Evolutionary conservation across 2,797 vertebrate genomes (phyloP).

Genomic region (Dendrocincla tyrannina): DNA sequence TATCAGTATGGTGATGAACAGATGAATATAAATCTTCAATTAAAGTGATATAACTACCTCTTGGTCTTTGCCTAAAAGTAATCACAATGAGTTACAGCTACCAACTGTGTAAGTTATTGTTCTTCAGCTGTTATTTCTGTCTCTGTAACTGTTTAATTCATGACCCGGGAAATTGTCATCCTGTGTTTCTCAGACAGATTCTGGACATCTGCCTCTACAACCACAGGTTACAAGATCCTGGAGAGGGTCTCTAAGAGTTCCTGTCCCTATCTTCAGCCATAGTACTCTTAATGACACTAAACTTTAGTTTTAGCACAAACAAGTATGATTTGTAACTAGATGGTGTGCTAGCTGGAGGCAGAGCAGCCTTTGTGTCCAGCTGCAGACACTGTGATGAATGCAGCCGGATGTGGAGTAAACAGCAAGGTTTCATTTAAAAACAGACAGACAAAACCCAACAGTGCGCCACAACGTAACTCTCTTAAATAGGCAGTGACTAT

Average conservation of each 20-base stretch:
- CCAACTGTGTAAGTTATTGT: not conserved
- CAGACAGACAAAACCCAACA: not conserved
- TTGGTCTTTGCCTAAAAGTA: not conserved
- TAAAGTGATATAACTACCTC: not conserved
- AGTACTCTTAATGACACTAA: not conserved
- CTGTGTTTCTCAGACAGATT: not conserved
- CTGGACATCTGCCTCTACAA: accelerated
- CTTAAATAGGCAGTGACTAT: accelerated
- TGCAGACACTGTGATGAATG: not conserved
- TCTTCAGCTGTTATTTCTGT: not conserved
- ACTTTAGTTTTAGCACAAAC: not conserved
- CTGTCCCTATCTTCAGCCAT: not conserved
- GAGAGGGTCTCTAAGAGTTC: not conserved
- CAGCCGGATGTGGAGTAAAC: not conserved
- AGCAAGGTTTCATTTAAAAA: not conserved
- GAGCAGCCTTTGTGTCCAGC: not conserved
- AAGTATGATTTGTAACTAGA: not conserved
- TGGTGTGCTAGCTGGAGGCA: not conserved
- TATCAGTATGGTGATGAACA: not conserved
- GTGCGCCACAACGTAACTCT: accelerated
- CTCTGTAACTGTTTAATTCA: not conserved
- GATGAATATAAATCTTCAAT: not conserved
- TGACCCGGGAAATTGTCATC: not conserved
- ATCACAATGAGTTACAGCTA: not conserved
- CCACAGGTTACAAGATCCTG: not conserved